These are phyloP conservation scores for Epizoanthus rinbou DNA, from an alignment of 92 coral and sea anemone genomes.

Conservation along the genomic window DNA sequence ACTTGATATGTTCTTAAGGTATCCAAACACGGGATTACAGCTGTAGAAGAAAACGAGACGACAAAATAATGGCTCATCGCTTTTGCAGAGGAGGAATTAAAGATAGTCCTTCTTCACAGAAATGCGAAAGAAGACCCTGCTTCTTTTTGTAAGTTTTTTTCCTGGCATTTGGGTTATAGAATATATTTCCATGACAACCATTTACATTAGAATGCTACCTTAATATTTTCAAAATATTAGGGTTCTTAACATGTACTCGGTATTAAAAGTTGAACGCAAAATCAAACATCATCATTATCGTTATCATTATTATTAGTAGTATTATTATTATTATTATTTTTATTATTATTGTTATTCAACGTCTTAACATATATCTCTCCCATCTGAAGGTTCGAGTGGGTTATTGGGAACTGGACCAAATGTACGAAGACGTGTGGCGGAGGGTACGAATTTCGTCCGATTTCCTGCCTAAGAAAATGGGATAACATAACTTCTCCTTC, in stretches of 20 bases:
- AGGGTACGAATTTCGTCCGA: background rate
- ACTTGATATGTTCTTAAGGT: background rate
- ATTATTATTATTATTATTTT: too few species aligned
- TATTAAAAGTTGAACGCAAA: too few species aligned
- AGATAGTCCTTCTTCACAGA: background rate
- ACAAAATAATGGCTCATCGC: background rate
- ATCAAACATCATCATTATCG: too few species aligned
- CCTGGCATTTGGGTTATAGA: too few species aligned
- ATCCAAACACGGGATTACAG: background rate
- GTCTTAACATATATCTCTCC: background rate
- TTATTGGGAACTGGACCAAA: background rate
- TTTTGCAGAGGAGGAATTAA: background rate
- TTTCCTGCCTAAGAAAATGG: background rate
- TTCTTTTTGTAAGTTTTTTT: background rate
- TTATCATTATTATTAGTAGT: too few species aligned
- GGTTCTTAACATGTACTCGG: too few species aligned
- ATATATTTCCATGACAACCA: too few species aligned
- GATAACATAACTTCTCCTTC: background rate
- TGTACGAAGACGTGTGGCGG: conserved; percentile 1
- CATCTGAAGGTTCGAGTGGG: conserved; percentile 8
- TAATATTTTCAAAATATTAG: too few species aligned
- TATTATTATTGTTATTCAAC: too few species aligned
- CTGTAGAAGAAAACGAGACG: background rate
- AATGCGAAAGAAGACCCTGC: background rate
- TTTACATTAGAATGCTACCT: too few species aligned